Base-by-base conservation (phyloP, 1,140 invertebrate genomes). In the Papilio machaon region DNA sequence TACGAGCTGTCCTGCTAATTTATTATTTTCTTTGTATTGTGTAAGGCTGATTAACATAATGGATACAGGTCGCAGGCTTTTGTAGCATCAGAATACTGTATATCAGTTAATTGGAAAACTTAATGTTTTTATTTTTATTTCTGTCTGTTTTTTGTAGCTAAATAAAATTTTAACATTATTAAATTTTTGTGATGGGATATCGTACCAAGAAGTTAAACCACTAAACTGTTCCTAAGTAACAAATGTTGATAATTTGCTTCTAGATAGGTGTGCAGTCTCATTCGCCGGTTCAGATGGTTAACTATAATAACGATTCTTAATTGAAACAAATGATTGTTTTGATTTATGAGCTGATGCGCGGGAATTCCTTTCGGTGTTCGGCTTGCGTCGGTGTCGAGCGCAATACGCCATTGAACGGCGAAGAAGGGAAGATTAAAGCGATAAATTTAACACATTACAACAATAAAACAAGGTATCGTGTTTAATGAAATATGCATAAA, bases 1-100 rank as follows among this genome's bases (percentile, higher is more conserved):
- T 87, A 86, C 87, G 86, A 85, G 84, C 77, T 78, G 86, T 85
- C 84, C 80, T 78, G 19, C 80, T 86, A 81, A 90, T 91, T 90
- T 87, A 90, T 89, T 90, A 87, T 89, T 87, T 88, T 88, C 81
- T 76, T 76, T 76, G 81, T 85, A 79, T 73, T 82, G 73, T 84
- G 82, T 85, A 84, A 49, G 79, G 83, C 82, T 82, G 84, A 84
- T 88, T 84, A 85, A 46, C 43, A 47, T 73, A 73, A 73, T 73
- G 38, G 9, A 73, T 46, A 19, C 73, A 46, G 35, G 38, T 15
- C 35, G 70, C 38, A 43, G 73, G 73, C 15, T 73, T 47, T 73
- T 38, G 73, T 73, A 74, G 11, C 8, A 35, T 35, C 19, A 70
- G 30, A 70, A 11, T 1, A 8, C 35, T 23, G 60, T 70, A 35